phyloP scores from a whole-genome alignment of 2,113 vertebrate species.

The Aphyosemion australe region DNA sequence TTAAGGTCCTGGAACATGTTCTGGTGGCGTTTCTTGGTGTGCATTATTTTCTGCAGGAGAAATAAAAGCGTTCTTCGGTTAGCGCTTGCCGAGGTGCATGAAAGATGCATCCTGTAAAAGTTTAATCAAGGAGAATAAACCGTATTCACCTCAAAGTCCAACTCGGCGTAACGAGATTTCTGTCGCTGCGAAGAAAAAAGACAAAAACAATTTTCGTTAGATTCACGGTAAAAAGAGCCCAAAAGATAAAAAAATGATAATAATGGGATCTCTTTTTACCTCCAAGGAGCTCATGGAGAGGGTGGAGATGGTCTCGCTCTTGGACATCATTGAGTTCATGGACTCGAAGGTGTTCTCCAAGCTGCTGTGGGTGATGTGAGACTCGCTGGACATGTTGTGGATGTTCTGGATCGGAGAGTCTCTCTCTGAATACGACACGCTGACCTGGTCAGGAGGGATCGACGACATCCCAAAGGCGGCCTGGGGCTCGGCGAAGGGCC shows the following conservation, averaged over 20 bases:
- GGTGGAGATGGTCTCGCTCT: conserved; percentile 92
- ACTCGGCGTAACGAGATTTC: conserved; percentile 96
- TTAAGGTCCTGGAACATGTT: conserved; percentile 99
- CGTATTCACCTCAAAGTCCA: conserved; percentile 95
- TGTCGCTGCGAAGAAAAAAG: conserved; percentile 83
- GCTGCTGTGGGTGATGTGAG: conserved; percentile 88
- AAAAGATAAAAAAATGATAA: background rate
- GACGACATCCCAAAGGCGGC: conserved; percentile 85
- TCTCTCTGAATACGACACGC: conserved; percentile 83
- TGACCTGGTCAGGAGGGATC: conserved; percentile 83
- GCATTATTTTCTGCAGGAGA: conserved; percentile 93
- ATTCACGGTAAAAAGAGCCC: conserved; percentile 22
- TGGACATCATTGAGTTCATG: conserved; percentile 90
- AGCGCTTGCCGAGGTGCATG: background rate
- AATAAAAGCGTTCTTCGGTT: conserved; percentile 10
- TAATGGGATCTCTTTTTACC: conserved; percentile 76
- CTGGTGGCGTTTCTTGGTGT: conserved; percentile 98
- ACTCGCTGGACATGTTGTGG: conserved; percentile 87
- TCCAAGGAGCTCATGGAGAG: conserved; percentile 98
- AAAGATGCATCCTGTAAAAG: background rate
- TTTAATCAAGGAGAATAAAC: background rate
- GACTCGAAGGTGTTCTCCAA: conserved; percentile 91
- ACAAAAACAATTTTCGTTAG: conserved; percentile 38
- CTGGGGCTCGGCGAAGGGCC: conserved; percentile 84
- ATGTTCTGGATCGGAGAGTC: conserved; percentile 85